A percentile compares a stretch with the other conserved stretches of the same genome.
phyloP scores from a whole-genome alignment of 2,888 invertebrate genomes.

The Mactromeris polynyma region DNA sequence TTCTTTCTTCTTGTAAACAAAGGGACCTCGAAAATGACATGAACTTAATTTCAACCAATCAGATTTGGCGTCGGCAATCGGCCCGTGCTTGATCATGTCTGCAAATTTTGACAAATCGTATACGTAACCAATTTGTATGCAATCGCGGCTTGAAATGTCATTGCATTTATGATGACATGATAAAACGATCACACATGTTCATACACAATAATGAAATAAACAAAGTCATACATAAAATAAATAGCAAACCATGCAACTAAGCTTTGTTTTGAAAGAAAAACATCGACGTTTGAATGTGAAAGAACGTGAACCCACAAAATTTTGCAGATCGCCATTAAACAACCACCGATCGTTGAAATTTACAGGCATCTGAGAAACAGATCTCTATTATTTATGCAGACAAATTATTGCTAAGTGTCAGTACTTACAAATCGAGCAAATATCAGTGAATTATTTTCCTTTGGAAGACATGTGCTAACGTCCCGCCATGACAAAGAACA shows the following conservation, averaged over 20 bases:
- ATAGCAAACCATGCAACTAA: neutral
- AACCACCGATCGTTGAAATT: constrained; percentile 56
- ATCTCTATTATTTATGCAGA: constrained; percentile 13
- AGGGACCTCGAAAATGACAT: constrained; percentile 71
- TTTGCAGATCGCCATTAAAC: constrained; percentile 54
- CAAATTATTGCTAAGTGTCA: constrained; percentile 26
- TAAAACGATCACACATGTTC: neutral
- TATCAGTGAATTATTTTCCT: constrained; percentile 69
- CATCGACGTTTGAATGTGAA: constrained; percentile 70
- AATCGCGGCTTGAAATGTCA: neutral
- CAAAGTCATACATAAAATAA: neutral
- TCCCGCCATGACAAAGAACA: constrained; percentile 83
- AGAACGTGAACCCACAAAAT: constrained; percentile 61
- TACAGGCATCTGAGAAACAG: constrained; percentile 3
- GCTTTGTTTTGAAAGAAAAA: constrained; percentile 66
- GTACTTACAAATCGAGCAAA: constrained; percentile 76
- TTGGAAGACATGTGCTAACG: constrained; percentile 83
- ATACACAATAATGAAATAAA: neutral
- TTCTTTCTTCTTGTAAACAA: constrained; percentile 65
- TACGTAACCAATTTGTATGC: constrained; percentile 63
- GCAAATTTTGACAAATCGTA: constrained; percentile 72
- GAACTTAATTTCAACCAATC: constrained; percentile 76
- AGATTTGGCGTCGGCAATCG: constrained; percentile 73
- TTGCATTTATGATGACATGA: neutral
- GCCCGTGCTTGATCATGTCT: constrained; percentile 79